A percentile compares a stretch with the other conserved stretches of the same genome.
These are phyloP conservation scores for Horisme vitalbata DNA, from an alignment of 2,888 invertebrate genomes.

Conservation along the genomic window DNA sequence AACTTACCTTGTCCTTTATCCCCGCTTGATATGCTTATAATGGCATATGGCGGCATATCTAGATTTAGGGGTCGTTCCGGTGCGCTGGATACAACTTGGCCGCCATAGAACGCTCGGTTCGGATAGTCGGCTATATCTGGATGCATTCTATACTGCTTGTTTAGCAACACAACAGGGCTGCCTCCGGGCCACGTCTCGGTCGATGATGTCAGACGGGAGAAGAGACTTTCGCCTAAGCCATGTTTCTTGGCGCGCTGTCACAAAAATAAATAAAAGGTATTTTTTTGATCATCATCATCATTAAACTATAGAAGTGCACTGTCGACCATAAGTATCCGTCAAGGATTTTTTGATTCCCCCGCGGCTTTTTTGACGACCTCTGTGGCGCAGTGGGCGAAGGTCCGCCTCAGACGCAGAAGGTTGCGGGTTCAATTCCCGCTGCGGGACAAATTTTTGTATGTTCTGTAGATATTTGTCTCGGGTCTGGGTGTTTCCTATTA, in stretches of 20 bases:
- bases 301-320: not conserved
- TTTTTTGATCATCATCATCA: not conserved
- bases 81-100: constrained; percentile 66
- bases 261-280: not conserved
- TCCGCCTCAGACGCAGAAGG: no score
- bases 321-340: not conserved
- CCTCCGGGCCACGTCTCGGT: constrained; percentile 62
- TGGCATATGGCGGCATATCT: constrained; percentile 56
- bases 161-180: constrained; percentile 80
- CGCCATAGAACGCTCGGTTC: constrained; percentile 87
- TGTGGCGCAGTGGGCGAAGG: no score
- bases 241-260: constrained; percentile 86
- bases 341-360: no score
- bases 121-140: constrained; percentile 91
- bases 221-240: constrained; percentile 89
- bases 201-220: constrained; percentile 87
- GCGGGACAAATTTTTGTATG: no score
- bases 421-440: no score
- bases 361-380: no score
- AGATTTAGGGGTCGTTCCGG: constrained; percentile 41
- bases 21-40: constrained; percentile 60
- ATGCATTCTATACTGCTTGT: constrained; percentile 93
- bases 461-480: no score
- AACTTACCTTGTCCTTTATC: constrained; percentile 64
- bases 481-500: no score